Percentiles rank a stretch among this genome's conserved stretches.
These are phyloP conservation scores for Oithona nana DNA, from an alignment of 2,888 invertebrate species.

Conservation along the genomic window DNA sequence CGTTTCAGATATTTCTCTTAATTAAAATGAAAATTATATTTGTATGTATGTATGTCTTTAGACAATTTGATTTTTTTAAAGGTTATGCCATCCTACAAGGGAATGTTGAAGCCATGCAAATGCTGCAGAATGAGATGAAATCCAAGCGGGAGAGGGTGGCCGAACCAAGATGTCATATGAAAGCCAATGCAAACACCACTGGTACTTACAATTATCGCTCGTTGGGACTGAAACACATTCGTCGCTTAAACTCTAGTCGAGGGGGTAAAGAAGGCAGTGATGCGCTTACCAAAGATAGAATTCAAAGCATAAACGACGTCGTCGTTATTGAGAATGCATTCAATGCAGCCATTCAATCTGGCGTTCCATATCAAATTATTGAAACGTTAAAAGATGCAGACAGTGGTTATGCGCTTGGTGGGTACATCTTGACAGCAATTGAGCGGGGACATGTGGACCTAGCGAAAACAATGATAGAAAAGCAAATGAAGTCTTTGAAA, in stretches of 20 bases:
- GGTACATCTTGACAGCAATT: too few species aligned
- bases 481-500: constrained; percentile 26
- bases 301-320: too few species aligned
- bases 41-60: too few species aligned
- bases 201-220: constrained; percentile 24
- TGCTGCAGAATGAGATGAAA: constrained; percentile 6
- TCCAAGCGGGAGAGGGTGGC: constrained; percentile 18
- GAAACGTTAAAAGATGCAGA: too few species aligned
- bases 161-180: constrained; percentile 18
- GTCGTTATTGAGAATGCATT: too few species aligned
- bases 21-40: too few species aligned
- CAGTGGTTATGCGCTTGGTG: too few species aligned
- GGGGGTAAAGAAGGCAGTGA: constrained; percentile 34
- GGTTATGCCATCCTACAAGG: background rate
- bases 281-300: constrained; percentile 30
- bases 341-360: too few species aligned
- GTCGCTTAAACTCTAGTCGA: constrained; percentile 28
- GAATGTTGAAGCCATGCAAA: background rate
- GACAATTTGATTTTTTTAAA: too few species aligned
- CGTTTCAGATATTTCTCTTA: too few species aligned
- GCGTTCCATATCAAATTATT: too few species aligned
- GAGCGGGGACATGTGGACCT: background rate
- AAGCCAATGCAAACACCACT: constrained; percentile 20
- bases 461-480: background rate
- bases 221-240: constrained; percentile 27